A percentile compares a stretch with the other conserved stretches of the same genome.
phyloP scores from a whole-genome alignment of 2,113 vertebrate species.

The Spea multiplicata region DNA sequence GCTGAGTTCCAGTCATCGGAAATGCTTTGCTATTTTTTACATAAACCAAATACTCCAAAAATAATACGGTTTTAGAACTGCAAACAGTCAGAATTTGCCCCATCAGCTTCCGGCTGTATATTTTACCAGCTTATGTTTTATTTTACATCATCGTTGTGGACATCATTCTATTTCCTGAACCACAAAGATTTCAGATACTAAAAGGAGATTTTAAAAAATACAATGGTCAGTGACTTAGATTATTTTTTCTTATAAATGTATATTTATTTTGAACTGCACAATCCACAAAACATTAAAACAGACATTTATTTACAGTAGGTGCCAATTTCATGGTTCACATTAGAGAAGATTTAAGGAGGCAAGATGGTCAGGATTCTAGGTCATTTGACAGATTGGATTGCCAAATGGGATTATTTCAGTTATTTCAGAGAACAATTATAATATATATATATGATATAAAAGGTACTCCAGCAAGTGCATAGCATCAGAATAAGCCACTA shows the following conservation, averaged over 20 bases:
- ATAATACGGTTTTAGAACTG: slow-evolving; percentile 24
- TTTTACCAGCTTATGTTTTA: slow-evolving; percentile 8
- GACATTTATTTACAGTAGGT: background rate
- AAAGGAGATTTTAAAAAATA: background rate
- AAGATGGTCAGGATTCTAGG: no score
- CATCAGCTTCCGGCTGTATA: slow-evolving; percentile 32
- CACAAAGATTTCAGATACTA: background rate
- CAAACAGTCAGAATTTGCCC: slow-evolving; percentile 20
- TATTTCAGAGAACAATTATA: no score
- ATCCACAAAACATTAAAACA: background rate
- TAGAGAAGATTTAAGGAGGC: no score
- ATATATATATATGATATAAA: no score
- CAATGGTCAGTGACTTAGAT: background rate
- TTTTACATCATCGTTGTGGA: slow-evolving; percentile 18
- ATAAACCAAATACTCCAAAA: slow-evolving; percentile 22
- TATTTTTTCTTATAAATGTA: background rate
- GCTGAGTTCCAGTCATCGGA: background rate
- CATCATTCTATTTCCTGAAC: slow-evolving; percentile 13
- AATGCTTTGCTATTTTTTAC: slow-evolving; percentile 1
- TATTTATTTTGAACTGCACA: background rate
- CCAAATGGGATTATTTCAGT: no score
- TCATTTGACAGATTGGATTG: no score
- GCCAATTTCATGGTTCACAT: no score
- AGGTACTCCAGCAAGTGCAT: no score
- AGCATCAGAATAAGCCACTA: no score